Base-by-base conservation (phyloP, 2,797 vertebrate species). In the Acipenser ruthenus region DNA sequence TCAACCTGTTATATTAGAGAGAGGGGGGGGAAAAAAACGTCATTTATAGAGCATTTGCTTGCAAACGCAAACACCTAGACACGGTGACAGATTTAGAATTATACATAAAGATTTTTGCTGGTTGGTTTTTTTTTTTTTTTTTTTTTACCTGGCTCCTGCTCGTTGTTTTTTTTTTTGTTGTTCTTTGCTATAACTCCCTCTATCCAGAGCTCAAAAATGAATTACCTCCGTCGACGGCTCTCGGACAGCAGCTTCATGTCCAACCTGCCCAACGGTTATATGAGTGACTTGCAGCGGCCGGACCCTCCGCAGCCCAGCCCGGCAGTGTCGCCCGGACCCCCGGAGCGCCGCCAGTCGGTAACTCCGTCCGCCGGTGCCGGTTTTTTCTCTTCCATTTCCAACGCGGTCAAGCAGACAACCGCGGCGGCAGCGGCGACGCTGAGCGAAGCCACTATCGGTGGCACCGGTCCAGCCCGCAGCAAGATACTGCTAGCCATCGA, bases 191-290 rank as follows among this genome's bases (percentile, higher is more conserved):
- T 23, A 23, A 23, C 23, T 37, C 37, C 23, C 2, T 37, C 23
- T 4, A n/a, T 2, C 4, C 23, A 23, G 23, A 37, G 23, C 23
- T 37, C 23, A 37, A 37, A 37, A 78, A 95, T 94, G 93, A 94
- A 95, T 90, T 95, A 93, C 87, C 88, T 94, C 69, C 91, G 93
- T 83, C 90, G 94, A 74, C 92, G 93, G 71, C 90, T 95, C 64
- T 95, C 94, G 59, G 94, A 95, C 89, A 95, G 93, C 75, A 95
- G 94, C 88, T 95, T 95, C 76, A 95, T 95, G 90, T 93, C 92
- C 81, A 95, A 94, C 83, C 88, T 95, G 78, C 93, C 94, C 67
- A 95, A 95, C 76, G 94, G 94, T 72, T 95, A 95, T 82, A 93
- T 94, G 93, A 81, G 85, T 37, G 94, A 95, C 68, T 90, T 93